Conservation (phyloP, 2,888 invertebrate species). For the Ptycholaimellus sp. region DNA sequence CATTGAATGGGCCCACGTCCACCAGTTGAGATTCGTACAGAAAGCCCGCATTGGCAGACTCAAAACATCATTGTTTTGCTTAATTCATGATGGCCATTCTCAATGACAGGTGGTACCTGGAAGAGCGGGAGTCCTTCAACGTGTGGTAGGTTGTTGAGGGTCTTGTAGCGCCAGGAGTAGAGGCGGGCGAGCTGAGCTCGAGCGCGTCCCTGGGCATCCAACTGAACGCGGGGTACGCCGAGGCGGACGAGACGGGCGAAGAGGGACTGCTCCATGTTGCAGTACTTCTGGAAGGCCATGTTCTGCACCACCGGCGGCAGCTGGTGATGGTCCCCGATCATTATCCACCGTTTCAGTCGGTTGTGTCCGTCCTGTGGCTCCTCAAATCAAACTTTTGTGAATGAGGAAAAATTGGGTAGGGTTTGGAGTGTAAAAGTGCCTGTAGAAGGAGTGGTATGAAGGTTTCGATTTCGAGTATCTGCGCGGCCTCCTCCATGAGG, state of each 20-base stretch:
- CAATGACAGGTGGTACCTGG: conserved; percentile 26
- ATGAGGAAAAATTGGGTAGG: not conserved
- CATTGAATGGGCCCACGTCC: conserved; percentile 86
- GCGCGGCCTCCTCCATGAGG: conserved; percentile 94
- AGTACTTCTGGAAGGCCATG: conserved; percentile 98
- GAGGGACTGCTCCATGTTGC: conserved; percentile 96
- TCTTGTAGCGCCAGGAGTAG: conserved; percentile 31
- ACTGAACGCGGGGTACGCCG: conserved; percentile 82
- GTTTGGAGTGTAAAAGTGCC: conserved; percentile 13
- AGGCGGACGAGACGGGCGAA: conserved; percentile 84
- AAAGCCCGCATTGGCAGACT: conserved; percentile 68
- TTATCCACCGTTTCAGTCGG: conserved; percentile 91
- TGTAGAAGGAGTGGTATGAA: conserved; percentile 94
- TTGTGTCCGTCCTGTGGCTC: conserved; percentile 89
- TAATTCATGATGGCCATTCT: not conserved
- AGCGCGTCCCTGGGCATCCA: conserved; percentile 90
- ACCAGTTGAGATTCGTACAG: conserved; percentile 74
- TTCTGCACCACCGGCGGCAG: conserved; percentile 97
- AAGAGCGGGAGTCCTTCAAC: conserved; percentile 62
- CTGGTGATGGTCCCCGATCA: conserved; percentile 98
- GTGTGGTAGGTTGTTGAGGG: conserved; percentile 73
- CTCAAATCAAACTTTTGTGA: conserved; percentile 16
- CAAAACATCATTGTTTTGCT: not conserved
- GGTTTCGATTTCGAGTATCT: conserved; percentile 95
- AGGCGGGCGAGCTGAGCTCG: conserved; percentile 44